These are phyloP conservation scores for Automeris io DNA, from an alignment of 2,888 invertebrate species.

Conservation along the genomic window DNA sequence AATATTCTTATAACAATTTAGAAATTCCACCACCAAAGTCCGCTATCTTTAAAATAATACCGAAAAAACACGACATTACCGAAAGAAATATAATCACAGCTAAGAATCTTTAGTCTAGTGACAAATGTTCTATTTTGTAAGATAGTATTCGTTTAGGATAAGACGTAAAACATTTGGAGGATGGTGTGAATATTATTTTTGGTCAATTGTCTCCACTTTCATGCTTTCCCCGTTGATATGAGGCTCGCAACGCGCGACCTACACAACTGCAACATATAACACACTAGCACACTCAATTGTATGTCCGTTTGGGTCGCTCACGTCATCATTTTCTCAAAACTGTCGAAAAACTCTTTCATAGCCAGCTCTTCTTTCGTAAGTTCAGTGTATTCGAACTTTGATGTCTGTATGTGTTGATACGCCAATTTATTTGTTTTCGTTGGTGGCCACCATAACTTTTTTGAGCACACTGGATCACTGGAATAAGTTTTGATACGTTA, in stretches of 20 bases:
- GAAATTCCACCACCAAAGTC: too few relatives aligned
- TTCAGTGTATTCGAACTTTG: slow-evolving; percentile 19
- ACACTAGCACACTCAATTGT: neutral
- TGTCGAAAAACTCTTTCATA: slow-evolving; percentile 40
- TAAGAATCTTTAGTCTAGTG: too few relatives aligned
- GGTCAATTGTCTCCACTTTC: too few relatives aligned
- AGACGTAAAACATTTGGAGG: too few relatives aligned
- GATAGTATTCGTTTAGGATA: too few relatives aligned
- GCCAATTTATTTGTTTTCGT: slow-evolving; percentile 16
- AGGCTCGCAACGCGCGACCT: neutral
- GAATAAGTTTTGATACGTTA: slow-evolving; percentile 15
- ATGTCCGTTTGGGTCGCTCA: slow-evolving; percentile 2
- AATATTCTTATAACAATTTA: too few relatives aligned
- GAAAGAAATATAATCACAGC: too few relatives aligned
- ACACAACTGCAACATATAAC: neutral
- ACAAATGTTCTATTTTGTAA: too few relatives aligned
- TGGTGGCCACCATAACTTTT: slow-evolving; percentile 32
- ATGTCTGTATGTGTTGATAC: slow-evolving; percentile 37
- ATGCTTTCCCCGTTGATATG: too few relatives aligned
- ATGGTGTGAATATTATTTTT: too few relatives aligned
- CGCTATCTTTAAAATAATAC: too few relatives aligned
- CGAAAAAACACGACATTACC: too few relatives aligned
- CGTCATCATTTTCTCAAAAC: slow-evolving; percentile 5
- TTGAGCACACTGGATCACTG: slow-evolving; percentile 41
- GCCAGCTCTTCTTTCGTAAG: slow-evolving; percentile 28